Evolutionary conservation across 2,888 invertebrate species (phyloP), one percentile per base, ranked within the genome.

Genomic region (Cotesia congregata): DNA sequence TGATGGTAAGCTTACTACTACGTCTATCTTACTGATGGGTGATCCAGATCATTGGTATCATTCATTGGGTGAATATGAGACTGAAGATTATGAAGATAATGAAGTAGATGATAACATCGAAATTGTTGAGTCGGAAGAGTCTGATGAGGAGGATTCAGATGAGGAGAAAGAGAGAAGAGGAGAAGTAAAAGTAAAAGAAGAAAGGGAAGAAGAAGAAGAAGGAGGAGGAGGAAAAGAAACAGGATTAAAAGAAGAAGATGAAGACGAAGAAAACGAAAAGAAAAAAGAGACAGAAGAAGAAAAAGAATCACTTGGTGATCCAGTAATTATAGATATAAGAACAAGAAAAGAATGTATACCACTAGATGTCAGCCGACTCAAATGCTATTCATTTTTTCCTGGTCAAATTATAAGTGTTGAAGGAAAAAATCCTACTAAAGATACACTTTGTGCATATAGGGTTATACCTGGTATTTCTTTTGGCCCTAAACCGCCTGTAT

Each of bases 331-430:
- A 38, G 73, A 65, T 59, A 41, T 73, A 3, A 73, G 65, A 30
- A 41, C 59, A 5, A 65, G 20, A 38, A 65, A 67, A 59, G 73
- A 67, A 38, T 73, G 73, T 94, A 1, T 86, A 94, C 59, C 90
- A 39, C 80, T 94, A 59, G 92, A 93, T 86, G 84, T 93, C 5
- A 88, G 87, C 6, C 88, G 90, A 61, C 80, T 93, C 0, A 89
- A 91, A 70, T 92, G 92, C 80, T 95, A 93, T 86, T 93, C 94
- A 0, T 85, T 96, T 78, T 96, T 95, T 86, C 94, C 95, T 30
- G 96, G 96, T 0, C 96, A 96, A 91, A 92, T 94, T 70, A 93
- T 96, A 7, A 94, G 94, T 64, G 92, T 95, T 78, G 92, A 93
- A 73, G 97, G 96, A 0, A 90, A 92, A 5, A 95, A 95, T 88